A percentile compares a stretch with the other conserved stretches of the same genome.
Conservation (phyloP, 1,140 invertebrate species). For the Centruroides sculpturatus region DNA sequence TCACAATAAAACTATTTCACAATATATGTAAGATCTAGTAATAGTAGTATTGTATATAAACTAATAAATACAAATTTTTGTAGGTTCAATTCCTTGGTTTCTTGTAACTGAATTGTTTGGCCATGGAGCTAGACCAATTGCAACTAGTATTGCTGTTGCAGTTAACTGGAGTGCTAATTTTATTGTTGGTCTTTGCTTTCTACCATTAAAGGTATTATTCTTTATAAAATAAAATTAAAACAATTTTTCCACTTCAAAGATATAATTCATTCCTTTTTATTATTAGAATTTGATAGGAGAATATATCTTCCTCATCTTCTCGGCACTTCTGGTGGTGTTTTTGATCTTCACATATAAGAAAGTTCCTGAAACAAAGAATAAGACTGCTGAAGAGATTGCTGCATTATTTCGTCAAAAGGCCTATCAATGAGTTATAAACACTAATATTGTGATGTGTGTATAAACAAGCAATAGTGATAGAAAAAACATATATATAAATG, state of each 20-base stretch:
- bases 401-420: conserved; percentile 23
- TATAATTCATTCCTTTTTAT: background rate
- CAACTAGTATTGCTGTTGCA: conserved; percentile 62
- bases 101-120: conserved; percentile 72
- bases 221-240: background rate
- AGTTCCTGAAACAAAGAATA: conserved; percentile 42
- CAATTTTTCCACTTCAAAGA: background rate
- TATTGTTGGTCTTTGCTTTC: conserved; percentile 55
- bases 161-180: conserved; percentile 82
- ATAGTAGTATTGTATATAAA: conserved; percentile 29
- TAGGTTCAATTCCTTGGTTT: conserved; percentile 90
- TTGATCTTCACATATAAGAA: conserved; percentile 36
- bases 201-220: conserved; percentile 39
- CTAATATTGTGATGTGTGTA: background rate
- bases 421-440: conserved; percentile 16
- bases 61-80: background rate
- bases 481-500: no score
- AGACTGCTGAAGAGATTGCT: conserved; percentile 33
- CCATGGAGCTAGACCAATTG: conserved; percentile 56
- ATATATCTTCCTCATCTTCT: conserved; percentile 39
- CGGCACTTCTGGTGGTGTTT: conserved; percentile 30
- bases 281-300: conserved; percentile 21
- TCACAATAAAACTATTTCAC: no score
- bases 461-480: no score
- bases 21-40: conserved; percentile 5